phyloP scores from a whole-genome alignment of 1,140 invertebrate species.

The Scaptomyza pallida region DNA sequence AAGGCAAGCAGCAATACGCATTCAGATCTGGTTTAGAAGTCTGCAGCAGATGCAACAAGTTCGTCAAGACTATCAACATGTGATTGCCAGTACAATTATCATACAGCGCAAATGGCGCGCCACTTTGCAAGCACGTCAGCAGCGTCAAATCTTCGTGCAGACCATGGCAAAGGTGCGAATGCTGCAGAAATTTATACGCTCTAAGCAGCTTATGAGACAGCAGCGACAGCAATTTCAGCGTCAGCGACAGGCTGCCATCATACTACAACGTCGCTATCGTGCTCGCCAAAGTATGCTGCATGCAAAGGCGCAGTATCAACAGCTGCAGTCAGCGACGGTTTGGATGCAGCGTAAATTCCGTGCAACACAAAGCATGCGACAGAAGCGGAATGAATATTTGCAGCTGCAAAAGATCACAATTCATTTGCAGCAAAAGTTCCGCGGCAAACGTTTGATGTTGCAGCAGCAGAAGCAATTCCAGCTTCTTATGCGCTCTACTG shows the following conservation, averaged over 20 bases:
- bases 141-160: constrained; percentile 70
- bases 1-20: constrained; percentile 27
- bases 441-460: constrained; percentile 80
- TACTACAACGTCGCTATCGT: constrained; percentile 85
- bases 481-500: constrained; percentile 45
- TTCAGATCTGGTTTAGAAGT: constrained; percentile 77
- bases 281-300: constrained; percentile 70
- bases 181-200: constrained; percentile 83
- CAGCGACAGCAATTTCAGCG: constrained; percentile 74
- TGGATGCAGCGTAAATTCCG: constrained; percentile 83
- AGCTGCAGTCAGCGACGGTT: constrained; percentile 55
- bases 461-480: constrained; percentile 52
- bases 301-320: constrained; percentile 73
- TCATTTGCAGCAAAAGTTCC: constrained; percentile 85
- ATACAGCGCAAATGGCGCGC: constrained; percentile 77
- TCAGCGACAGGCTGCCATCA: constrained; percentile 75
- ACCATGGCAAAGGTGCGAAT: constrained; percentile 54
- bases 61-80: constrained; percentile 51
- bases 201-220: constrained; percentile 53
- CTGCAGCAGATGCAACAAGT: constrained; percentile 55
- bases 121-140: constrained; percentile 44
- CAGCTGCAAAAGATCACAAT: constrained; percentile 71
- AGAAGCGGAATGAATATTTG: constrained; percentile 71
- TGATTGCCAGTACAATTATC: constrained; percentile 53
- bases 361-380: constrained; percentile 74